Evolutionary conservation across 2,797 vertebrate species (phyloP).

Genomic region (Enteromius unitaeniatus): DNA sequence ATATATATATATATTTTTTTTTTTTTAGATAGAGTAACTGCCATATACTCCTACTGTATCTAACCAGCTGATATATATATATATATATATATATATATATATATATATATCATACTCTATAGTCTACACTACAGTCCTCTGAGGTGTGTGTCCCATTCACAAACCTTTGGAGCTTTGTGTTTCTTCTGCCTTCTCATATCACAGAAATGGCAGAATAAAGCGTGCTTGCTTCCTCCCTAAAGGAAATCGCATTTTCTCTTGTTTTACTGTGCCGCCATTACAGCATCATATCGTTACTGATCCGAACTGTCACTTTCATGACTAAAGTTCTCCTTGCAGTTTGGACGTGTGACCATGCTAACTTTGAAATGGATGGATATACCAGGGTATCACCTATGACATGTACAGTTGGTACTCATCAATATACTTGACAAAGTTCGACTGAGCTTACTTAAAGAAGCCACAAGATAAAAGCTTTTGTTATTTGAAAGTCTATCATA

Average conservation of each 20-base stretch:
- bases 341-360: conserved; percentile 68
- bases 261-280: conserved; percentile 20
- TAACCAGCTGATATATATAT: neutral
- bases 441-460: conserved; percentile 87
- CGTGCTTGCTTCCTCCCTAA: conserved; percentile 25
- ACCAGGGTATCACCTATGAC: conserved; percentile 59
- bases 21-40: neutral
- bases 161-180: conserved; percentile 61
- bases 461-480: conserved; percentile 80
- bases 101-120: neutral
- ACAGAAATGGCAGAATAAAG: conserved; percentile 68
- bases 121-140: conserved; percentile 58
- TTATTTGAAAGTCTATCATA: conserved; percentile 76
- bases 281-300: conserved; percentile 23
- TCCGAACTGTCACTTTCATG: conserved; percentile 18
- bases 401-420: conserved; percentile 63
- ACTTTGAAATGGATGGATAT: conserved; percentile 69
- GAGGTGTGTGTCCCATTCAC: conserved; percentile 78
- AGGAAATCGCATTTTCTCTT: conserved; percentile 37
- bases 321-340: conserved; percentile 70
- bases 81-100: no score
- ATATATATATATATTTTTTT: no score
- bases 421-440: conserved; percentile 75
- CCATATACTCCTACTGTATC: neutral
- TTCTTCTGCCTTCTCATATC: conserved; percentile 20